Evolutionary conservation across 1,140 invertebrate species (phyloP), one percentile per base, ranked within the genome.

Genomic region (Melanaphis sacchari): DNA sequence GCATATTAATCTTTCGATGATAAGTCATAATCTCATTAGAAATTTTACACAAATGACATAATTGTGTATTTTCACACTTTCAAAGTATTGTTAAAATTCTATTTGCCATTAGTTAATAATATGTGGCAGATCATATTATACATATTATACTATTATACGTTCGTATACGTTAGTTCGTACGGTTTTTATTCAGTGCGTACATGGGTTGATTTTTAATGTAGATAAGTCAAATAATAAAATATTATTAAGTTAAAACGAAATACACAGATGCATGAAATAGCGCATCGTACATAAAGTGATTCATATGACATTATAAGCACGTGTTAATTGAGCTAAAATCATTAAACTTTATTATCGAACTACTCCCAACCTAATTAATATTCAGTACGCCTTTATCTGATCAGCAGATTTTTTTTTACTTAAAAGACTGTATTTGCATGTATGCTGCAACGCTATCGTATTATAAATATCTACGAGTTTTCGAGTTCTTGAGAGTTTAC

Each of bases 311-410:
- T 15, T 66, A 66, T 66, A 66, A 76, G 59, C 15, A 76, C 15
- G 31, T n/a, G 59, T 66, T 66, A 76, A 76, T 76, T 76, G 59
- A 76, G 59, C 31, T 76, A 76, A 76, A 76, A 76, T 76, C 59
- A 76, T 76, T 76, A 76, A 76, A n/a, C 59, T 76, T 18, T 76
- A 76, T 76, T n/a, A n/a, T 36, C 59, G 31, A 76, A 76, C 59
- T n/a, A 18, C 31, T n/a, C n/a, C 59, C 31, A 11, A n/a, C 59
- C 11, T n/a, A 11, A 66, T 76, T n/a, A n/a, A n/a, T 76, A 76
- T 76, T 76, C 59, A 76, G 15, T n/a, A 15, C 59, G n/a, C 31
- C 4, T 76, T 76, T 76, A 76, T n/a, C 31, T n/a, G 59, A 66
- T 66, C 59, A n/a, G 31, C 31, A 76, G 59, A 66, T 66, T 66